Evolutionary conservation across 2,888 invertebrate genomes (phyloP), one percentile per base, ranked within the genome.

Genomic region (Augochlorella aurata): DNA sequence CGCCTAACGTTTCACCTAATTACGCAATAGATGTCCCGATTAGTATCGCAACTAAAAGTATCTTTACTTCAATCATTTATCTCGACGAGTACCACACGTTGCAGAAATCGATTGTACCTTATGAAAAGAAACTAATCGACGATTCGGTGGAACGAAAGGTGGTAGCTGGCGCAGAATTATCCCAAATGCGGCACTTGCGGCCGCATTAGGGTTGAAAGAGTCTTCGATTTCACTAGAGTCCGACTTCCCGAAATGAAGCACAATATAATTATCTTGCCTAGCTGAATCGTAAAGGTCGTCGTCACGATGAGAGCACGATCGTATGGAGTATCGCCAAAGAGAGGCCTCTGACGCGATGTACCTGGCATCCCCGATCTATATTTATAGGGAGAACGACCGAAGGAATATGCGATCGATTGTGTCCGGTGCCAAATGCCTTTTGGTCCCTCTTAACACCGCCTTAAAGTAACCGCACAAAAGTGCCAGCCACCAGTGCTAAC

Each of bases 321-420:
- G 84, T 77, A 86, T 91, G 90, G 90, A 89, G 88, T 82, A 88
- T 88, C 87, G 91, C 91, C 91, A 90, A 91, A 91, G 90, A 85
- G 83, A 77, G 83, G 79, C 74, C 85, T 77, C 84, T 85, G 87
- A 86, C 86, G 89, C 85, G 84, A 85, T 81, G 84, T 89, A 88
- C 85, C 88, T 83, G 89, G 90, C 85, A 90, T 89, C 87, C 81
- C 83, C 76, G 88, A 87, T 91, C 92, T 92, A 92, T 92, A 91
- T 92, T 92, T 91, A 91, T 87, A 88, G 85, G 90, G 91, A 92
- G 92, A 92, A 92, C 90, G 92, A 92, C 92, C 92, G 92, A 91
- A 90, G 90, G 88, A 90, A 91, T 92, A 92, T 92, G 92, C 91
- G 90, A 91, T 91, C 91, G 88, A 91, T 91, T 85, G 89, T 86